Conservation (phyloP, 2,888 invertebrate species). For the Balanococcus diminutus region DNA sequence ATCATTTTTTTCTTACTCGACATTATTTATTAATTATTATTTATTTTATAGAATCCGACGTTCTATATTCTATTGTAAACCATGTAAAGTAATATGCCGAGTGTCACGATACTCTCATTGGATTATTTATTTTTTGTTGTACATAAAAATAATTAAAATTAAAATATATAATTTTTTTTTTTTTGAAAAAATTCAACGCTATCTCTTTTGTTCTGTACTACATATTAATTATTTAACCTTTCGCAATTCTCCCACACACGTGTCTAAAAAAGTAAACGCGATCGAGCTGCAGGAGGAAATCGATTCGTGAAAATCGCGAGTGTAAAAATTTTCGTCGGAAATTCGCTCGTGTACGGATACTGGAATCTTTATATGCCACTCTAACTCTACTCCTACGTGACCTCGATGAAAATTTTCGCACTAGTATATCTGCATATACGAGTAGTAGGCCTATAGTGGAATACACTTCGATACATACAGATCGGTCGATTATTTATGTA, state of each 20-base stretch:
- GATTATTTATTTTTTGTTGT: constrained; percentile 10
- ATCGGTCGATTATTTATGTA: not conserved
- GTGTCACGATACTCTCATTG: constrained; percentile 19
- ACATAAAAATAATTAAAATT: not conserved
- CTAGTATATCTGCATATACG: not conserved
- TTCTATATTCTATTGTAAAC: not conserved
- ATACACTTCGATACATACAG: too few species aligned
- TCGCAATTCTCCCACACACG: constrained; percentile 3
- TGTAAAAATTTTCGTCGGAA: not conserved
- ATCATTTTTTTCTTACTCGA: not conserved
- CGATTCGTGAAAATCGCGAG: constrained; percentile 7
- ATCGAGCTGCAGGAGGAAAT: not conserved
- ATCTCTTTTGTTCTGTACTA: not conserved
- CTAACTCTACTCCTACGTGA: constrained; percentile 41
- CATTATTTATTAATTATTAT: not conserved
- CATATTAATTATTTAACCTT: not conserved
- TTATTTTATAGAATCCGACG: not conserved
- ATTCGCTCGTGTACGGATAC: not conserved
- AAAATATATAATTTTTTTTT: not conserved
- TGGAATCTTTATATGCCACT: not conserved
- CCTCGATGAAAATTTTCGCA: constrained; percentile 37
- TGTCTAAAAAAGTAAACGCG: not conserved
- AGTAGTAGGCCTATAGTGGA: not conserved
- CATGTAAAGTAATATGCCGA: not conserved
- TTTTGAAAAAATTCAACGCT: not conserved